Base-by-base conservation (phyloP, 2,888 invertebrate species). In the Torymus auratus region DNA sequence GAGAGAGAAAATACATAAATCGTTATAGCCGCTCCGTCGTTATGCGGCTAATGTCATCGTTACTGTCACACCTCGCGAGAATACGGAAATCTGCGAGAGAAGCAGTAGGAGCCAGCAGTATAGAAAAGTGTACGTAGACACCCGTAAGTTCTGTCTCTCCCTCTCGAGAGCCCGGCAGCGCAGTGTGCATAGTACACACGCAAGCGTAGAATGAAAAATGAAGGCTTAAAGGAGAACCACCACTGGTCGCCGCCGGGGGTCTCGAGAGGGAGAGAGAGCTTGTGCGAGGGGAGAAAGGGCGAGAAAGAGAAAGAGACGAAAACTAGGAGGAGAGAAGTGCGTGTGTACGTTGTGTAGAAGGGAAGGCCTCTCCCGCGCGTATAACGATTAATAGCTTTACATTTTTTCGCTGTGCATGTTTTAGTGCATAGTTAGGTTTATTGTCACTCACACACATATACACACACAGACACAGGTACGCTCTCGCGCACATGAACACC, bases 391-490 rank as follows among this genome's bases (percentile, higher is more conserved):
- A 69, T 79, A 74, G 73, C 62, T 80, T 70, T 65, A 62, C 28
- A 50, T 71, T 62, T 62, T 64, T 72, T 78, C 56, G 55, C 74
- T 81, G 64, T 89, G 90, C 90, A 89, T 91, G 90, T 91, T 91
- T 91, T 91, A 91, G 88, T 90, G 90, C 89, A 90, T 90, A 88
- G 88, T 85, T 85, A 87, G 84, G 84, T 85, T 81, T 82, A 70
- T 69, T 61, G 70, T 75, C 52, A 70, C 65, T 71, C 41, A 41
- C 41, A 0, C 41, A 41, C 41, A 41, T 7, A 41, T 7, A 28
- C 3, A 41, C 41, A 41, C 41, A 41, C 7, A 41, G 1, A 41
- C 7, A 41, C 41, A 41, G 1, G 7, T 7, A 41, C 41, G 41
- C 41, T 41, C 41, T 7, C 41, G 41, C 41, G 41, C 41, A 41